Evolutionary conservation across 2,797 vertebrate species (phyloP), one percentile per base, ranked within the genome.

Genomic region (Hypotaenidia philippensis): DNA sequence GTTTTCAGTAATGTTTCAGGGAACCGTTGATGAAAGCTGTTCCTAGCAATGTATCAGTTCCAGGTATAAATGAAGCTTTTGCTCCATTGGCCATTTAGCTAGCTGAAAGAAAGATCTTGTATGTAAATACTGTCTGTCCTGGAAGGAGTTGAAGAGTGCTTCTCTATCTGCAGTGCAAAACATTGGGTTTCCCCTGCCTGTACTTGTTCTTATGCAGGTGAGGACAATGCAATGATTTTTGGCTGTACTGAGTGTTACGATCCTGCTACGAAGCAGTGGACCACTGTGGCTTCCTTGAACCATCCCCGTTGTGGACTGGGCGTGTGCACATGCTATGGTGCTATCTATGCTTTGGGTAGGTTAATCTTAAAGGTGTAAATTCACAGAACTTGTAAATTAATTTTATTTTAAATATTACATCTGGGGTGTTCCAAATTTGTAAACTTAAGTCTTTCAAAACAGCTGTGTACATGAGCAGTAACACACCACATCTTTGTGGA

Each of bases 141-240:
- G 36, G 66, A 49, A 83, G 26, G 27, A 64, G 7, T 1, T 76
- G 64, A 93, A 68, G 15, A 72, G 27, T 34, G 11, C 15, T 81
- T 90, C 22, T 18, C 0, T 53, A n/a, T 34, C 31, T 74, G 60
- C 40, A 36, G 31, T 55, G 55, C 31, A 64, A 70, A 93, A 75
- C 32, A n/a, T 11, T 60, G 22, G 3, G 1, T 83, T 82, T 83
- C 26, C 60, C 34, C n/a, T 68, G 10, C 82, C 64, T 21, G 66
- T 63, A 94, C 38, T 82, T 90, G 91, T 32, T 96, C 49, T 88
- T 91, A 45, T 32, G 22, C 90, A 99, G 99, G 99, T 82, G 99
- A 99, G 96, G 99, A 99, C 89, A 99, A 99, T 93, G 99, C 99
- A 0, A 99, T 99, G 99, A 99, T 99, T 94, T 99, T 99, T 96